Base-by-base conservation (phyloP, 2,113 vertebrate species). In the Otis tarda region DNA sequence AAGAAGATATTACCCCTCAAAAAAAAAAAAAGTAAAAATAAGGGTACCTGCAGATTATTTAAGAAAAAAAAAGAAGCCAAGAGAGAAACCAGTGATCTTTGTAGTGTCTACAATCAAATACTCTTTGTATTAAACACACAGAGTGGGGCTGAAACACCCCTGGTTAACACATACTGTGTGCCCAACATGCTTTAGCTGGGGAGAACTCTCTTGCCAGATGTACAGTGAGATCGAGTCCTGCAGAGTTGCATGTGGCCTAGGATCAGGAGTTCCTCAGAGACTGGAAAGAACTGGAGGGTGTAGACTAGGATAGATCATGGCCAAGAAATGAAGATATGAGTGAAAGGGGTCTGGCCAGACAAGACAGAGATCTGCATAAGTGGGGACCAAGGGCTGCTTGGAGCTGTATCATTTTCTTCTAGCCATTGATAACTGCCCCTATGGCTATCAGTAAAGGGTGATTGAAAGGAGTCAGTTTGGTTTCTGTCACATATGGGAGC, bases 241-340 rank as follows among this genome's bases (percentile, higher is more conserved):
- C 7, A 45, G 10, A 10, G 28, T 39, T 37, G 27, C 45, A 39
- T 0, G 0, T 28, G 23, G 10, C 10, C 16, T 39, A 4, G 39
- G 31, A 47, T n/a, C 45, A 45, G 37, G 8, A 47, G n/a, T 24
- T 60, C 31, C 19, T 76, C 47, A 61, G 39, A 55, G 45, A 17
- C 37, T 53, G 39, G 18, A 53, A 82, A n/a, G 45, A 76, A 8
- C 12, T 83, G 47, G 24, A 61, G 24, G 8, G 30, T n/a, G 24
- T n/a, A 68, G 23, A 33, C 33, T 24, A 33, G 15, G 33, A 60
- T 15, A 55, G 16, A 10, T 47, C 19, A 69, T 13, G 28, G 47
- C 39, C 31, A 59, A 52, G 31, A 52, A 89, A 57, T 35, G 17
- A 67, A 43, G 7, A 11, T 49, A 17, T 50, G 31, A 52, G 25